phyloP scores from a whole-genome alignment of 1,140 invertebrate genomes.

The Mizuhopecten yessoensis region DNA sequence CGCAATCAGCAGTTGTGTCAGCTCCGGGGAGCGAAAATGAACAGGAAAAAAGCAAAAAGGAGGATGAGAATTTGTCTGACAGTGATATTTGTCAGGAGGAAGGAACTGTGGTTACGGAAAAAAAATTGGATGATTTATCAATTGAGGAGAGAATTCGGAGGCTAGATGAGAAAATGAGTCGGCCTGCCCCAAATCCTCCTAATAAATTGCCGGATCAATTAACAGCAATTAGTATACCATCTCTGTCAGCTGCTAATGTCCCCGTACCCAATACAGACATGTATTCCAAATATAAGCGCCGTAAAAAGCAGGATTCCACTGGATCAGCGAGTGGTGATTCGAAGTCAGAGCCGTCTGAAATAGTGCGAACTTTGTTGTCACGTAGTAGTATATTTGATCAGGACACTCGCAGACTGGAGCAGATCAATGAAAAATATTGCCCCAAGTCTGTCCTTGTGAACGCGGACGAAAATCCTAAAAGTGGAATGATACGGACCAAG shows the following conservation, averaged over 20 bases:
- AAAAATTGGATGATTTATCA: conserved; percentile 72
- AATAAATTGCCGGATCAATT: conserved; percentile 52
- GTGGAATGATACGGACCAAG: conserved; percentile 78
- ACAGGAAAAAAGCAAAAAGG: conserved; percentile 46
- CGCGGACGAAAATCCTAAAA: conserved; percentile 61
- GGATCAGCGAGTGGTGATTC: conserved; percentile 72
- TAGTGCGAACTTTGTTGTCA: conserved; percentile 94
- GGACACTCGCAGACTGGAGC: conserved; percentile 95
- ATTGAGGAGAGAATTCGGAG: conserved; percentile 94
- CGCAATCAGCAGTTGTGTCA: conserved; percentile 54
- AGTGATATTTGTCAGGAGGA: conserved; percentile 56
- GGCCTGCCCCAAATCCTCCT: conserved; percentile 66
- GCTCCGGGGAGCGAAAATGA: conserved; percentile 50
- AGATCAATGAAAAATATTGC: conserved; percentile 93
- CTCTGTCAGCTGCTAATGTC: conserved; percentile 17
- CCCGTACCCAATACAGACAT: conserved; percentile 51
- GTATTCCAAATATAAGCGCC: conserved; percentile 84
- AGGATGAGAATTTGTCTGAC: conserved; percentile 75
- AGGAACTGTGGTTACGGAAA: not conserved
- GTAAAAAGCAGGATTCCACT: conserved; percentile 75
- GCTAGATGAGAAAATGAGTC: conserved; percentile 91
- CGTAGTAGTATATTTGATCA: conserved; percentile 98
- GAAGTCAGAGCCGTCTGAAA: conserved; percentile 91
- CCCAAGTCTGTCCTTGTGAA: conserved; percentile 83
- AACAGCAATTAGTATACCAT: conserved; percentile 45